These are phyloP conservation scores for Tetrao urogallus DNA, from an alignment of 2,113 vertebrate genomes.

Conservation along the genomic window DNA sequence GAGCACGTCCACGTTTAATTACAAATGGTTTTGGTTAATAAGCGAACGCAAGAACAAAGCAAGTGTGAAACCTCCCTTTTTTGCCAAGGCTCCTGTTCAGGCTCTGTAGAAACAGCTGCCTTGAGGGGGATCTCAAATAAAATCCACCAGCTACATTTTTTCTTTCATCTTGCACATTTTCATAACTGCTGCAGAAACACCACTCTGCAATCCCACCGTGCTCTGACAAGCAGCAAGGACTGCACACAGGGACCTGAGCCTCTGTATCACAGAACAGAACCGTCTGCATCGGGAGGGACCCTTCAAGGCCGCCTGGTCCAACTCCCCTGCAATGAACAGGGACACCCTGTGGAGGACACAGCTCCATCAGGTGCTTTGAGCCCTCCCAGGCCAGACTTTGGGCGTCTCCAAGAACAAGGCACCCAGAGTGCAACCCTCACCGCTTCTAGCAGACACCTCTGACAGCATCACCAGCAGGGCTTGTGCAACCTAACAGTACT, in stretches of 20 bases:
- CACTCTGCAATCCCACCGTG: rapidly evolving
- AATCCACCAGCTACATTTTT: not conserved
- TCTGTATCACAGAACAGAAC: too few species aligned
- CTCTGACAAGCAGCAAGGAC: rapidly evolving
- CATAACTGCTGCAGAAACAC: not conserved
- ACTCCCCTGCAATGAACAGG: too few species aligned
- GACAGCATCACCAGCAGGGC: not conserved
- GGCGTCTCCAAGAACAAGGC: too few species aligned
- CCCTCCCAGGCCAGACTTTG: too few species aligned
- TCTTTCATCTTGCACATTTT: not conserved
- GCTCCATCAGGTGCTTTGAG: too few species aligned
- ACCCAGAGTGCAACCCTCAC: not conserved
- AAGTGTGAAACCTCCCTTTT: slow-evolving; percentile 12
- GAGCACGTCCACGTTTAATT: slow-evolving; percentile 50
- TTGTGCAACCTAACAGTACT: not conserved
- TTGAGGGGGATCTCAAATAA: not conserved
- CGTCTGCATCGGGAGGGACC: too few species aligned
- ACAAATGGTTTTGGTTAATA: slow-evolving; percentile 22
- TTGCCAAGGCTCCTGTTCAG: slow-evolving; percentile 28
- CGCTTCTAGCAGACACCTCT: not conserved
- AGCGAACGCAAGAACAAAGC: slow-evolving; percentile 49
- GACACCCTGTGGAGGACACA: too few species aligned
- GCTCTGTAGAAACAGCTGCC: not conserved
- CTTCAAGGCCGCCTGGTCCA: too few species aligned
- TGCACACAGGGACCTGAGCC: rapidly evolving